Base-by-base conservation (phyloP, 2,113 vertebrate genomes). In the Hippocampus mohnikei region DNA sequence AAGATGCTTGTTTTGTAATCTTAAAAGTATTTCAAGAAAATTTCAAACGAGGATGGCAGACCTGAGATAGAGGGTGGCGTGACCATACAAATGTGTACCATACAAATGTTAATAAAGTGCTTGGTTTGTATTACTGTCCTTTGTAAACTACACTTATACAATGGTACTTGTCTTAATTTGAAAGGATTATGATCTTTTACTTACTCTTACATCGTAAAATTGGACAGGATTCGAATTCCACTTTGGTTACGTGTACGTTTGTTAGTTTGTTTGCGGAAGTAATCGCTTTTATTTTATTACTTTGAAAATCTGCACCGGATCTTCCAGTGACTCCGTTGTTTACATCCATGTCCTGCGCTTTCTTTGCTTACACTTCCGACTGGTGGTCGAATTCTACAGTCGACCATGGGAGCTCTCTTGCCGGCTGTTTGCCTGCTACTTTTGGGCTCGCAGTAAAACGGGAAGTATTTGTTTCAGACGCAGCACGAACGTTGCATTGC, bases 261-360 rank as follows among this genome's bases (percentile, higher is more conserved):
- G 8, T 9, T 2, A 7, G 5, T 55, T 55, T 55, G 10, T 55
- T 10, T 55, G 8, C 52, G 52, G 52, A 55, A 23, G 52, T 55
- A 55, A n/a, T n/a, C 11, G 21, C 52, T n/a, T 23, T 6, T 8
- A 18, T 33, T 60, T 6, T 60, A 1, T 60, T 33, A 60, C 15
- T 60, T 60, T 7, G 58, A 60, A 60, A 60, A 60, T 33, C 27
- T 16, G 58, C 7, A 60, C 58, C 58, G 58, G 58, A 60, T 33
- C 12, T 60, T 60, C 58, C 29, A 18, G 25, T 60, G 10, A 2
- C 7, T 29, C 9, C 18, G 27, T 60, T 60, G 58, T 60, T 60
- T 60, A 60, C 5, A 16, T 9, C 7, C 3, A 33, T 2, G 5
- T 18, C 25, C 2, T 33, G 16, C 16, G 16, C 8, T 5, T 60